phyloP scores from a whole-genome alignment of 2,113 vertebrate genomes.

The Myotis davidii region DNA sequence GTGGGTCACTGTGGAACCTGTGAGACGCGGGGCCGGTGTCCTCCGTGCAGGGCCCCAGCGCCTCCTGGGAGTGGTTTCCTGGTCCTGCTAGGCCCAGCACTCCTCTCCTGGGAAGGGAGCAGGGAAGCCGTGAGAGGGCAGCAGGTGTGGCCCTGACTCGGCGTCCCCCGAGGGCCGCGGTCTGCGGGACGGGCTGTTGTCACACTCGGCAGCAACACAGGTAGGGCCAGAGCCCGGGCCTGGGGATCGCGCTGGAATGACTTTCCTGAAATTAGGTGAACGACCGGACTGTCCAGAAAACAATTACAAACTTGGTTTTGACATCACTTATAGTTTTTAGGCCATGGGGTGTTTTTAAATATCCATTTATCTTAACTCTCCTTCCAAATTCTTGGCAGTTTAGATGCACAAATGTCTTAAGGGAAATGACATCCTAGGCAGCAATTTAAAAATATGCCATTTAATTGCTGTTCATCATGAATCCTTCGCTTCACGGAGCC shows the following conservation, averaged over 20 bases:
- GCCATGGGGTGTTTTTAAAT: background rate
- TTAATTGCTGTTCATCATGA: background rate
- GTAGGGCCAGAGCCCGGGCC: too few relatives aligned
- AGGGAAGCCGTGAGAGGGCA: too few relatives aligned
- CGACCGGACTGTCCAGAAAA: background rate
- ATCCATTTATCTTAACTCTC: background rate
- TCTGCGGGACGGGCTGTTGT: too few relatives aligned
- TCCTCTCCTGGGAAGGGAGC: background rate
- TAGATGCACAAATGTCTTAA: background rate
- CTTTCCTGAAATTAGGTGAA: background rate
- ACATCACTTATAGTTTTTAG: background rate
- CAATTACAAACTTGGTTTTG: background rate
- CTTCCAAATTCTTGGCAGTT: background rate
- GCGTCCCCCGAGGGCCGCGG: too few relatives aligned
- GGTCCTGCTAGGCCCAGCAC: rapidly evolving
- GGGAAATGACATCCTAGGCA: background rate
- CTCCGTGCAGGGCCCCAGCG: background rate
- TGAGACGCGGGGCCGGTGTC: background rate
- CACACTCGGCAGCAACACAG: too few relatives aligned
- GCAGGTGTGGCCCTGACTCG: too few relatives aligned
- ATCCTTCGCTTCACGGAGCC: rapidly evolving
- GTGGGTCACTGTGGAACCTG: background rate
- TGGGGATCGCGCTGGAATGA: background rate
- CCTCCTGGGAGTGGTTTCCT: background rate
- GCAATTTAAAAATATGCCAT: rapidly evolving